Evolutionary conservation across 2,888 invertebrate genomes (phyloP).

Genomic region (Acleris laterana): DNA sequence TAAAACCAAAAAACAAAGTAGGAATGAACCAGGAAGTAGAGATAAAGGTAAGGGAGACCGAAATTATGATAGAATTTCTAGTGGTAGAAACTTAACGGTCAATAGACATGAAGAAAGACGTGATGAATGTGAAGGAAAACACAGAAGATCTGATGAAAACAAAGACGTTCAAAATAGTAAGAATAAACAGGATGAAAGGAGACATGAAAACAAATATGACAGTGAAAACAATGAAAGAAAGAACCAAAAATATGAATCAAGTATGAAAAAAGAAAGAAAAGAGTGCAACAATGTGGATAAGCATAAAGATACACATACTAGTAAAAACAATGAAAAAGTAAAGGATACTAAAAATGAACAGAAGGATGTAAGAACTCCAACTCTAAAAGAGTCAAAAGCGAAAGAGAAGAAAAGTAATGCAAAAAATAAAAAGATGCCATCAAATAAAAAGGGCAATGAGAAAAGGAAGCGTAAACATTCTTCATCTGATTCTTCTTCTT

Average conservation of each 20-base stretch:
- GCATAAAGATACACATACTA: constrained; percentile 23
- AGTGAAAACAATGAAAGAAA: constrained; percentile 36
- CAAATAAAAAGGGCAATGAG: constrained; percentile 40
- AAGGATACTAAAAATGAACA: constrained; percentile 33
- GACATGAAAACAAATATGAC: constrained; percentile 32
- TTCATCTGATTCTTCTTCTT: constrained; percentile 54
- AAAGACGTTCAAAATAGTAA: constrained; percentile 34
- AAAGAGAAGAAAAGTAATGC: constrained; percentile 39
- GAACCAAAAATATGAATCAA: constrained; percentile 28
- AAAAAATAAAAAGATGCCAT: constrained; percentile 41
- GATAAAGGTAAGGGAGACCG: constrained; percentile 17
- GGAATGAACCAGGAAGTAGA: constrained; percentile 31
- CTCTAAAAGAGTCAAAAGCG: constrained; percentile 42
- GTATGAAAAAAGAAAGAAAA: constrained; percentile 12
- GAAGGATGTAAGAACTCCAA: constrained; percentile 43
- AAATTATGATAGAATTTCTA: neutral
- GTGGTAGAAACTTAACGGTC: constrained; percentile 36
- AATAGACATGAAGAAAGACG: constrained; percentile 34
- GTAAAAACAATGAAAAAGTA: constrained; percentile 37
- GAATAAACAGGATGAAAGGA: constrained; percentile 27
- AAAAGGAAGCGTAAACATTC: constrained; percentile 64
- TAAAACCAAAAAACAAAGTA: constrained; percentile 31
- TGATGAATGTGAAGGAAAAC: constrained; percentile 30
- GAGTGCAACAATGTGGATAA: neutral
- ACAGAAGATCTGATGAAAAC: constrained; percentile 38